Base-by-base conservation (phyloP, 1,140 invertebrate genomes). In the Akabosia matsudoensis region DNA sequence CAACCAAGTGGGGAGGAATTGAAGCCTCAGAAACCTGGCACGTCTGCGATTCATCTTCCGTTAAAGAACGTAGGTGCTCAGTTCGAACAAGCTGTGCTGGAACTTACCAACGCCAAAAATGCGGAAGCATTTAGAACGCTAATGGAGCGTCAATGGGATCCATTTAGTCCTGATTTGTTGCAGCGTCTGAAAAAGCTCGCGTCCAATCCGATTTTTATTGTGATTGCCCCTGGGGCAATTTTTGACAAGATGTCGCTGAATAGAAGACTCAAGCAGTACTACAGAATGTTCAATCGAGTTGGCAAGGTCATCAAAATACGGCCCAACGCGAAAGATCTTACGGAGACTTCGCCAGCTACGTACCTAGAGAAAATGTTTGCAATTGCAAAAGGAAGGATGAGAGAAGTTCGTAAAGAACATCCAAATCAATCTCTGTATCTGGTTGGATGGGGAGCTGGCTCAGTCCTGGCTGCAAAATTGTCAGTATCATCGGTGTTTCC, bases 81-180 rank as follows among this genome's bases (percentile, higher is more conserved):
- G 34, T 24, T 37, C 22, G 31, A 76, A 64, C 71, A 77, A 22
- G 37, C 56, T 3, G 51, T 74, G 18, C 51, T 73, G 33, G 52
- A 72, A 54, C 56, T 28, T 24, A 2, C 28, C 7, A 30, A 24
- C 28, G 70, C 70, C 14, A 77, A 83, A 0, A 82, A 82, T 78
- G 84, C 86, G 83, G 88, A 93, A 84, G 88, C 88, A 2, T 82
- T 92, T 4, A 87, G 87, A 34, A 87, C 90, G 0, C 82, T 94
- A 2, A 83, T 94, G 72, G 93, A 93, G 83, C 87, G 90, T 74
- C 88, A 90, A 0, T 94, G 93, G 92, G 92, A 94, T 84, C 93
- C 93, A 13, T 85, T 91, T 13, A 82, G 84, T 1, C 83, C 86
- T 33, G 83, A 84, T 51, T 86, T 86, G 72, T 84, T 86, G 30